Evolutionary conservation across 53 echinoderm and acorn worm species (phyloP), one percentile per base, ranked within the genome.

Genomic region (Pentamera pediparva): DNA sequence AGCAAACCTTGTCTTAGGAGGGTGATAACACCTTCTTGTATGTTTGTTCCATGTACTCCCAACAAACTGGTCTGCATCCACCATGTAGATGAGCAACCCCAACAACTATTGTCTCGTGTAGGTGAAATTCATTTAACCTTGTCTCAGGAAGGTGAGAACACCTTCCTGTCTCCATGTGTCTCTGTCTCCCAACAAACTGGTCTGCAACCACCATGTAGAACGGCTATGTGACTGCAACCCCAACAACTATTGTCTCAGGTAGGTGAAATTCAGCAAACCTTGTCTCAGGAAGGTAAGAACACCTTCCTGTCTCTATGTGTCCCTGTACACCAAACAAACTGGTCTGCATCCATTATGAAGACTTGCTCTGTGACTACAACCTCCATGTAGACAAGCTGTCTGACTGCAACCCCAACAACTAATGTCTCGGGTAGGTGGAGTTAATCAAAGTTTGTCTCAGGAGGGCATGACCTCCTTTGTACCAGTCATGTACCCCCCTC

Each of bases 51-150:
- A 30, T 98, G 98, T 61, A 89, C 80, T 27, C 88, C 91, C 35
- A 98, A 98, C 77, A 98, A 89, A 64, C 81, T 98, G 51, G 98
- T 98, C 72, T 98, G 98, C 74, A 92, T 98, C 59, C 80, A 92
- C 21, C 91, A 98, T 71, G 86, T 89, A 9, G 89, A 92, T 13
- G 75, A 85, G 13, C 86, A n/a, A n/a, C n/a, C n/a, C n/a, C n/a
- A n/a, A n/a, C n/a, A n/a, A n/a, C n/a, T n/a, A n/a, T n/a, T n/a
- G n/a, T n/a, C n/a, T n/a, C 92, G 29, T 98, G 98, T 75, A 56
- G 40, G 19, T 98, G 98, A 39, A 84, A 64, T 49, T 75, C 91
- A 75, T 86, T 40, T 86, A 75, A 57, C 91, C 88, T 58, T 98
- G 98, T 75, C 89, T 98, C 32, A 91, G 98, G 98, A n/a, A n/a